Evolutionary conservation across 2,113 vertebrate species (phyloP).

Genomic region (Festucalex cinctus): DNA sequence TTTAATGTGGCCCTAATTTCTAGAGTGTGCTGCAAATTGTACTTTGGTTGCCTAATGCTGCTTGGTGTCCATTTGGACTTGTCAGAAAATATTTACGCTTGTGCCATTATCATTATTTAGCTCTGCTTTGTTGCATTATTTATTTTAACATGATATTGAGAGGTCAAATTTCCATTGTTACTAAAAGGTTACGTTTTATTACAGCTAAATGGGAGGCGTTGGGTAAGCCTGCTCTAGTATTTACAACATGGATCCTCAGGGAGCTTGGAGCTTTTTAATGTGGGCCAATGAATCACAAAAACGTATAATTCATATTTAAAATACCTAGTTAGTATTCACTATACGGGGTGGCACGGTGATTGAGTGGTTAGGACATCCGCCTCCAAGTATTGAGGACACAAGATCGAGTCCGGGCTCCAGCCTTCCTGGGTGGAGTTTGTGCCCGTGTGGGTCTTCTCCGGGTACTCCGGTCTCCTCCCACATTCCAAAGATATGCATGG

Average conservation of each 20-base stretch:
- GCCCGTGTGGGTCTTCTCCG: too few relatives aligned
- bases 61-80: background rate
- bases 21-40: background rate
- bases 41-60: background rate
- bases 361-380: too few relatives aligned
- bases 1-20: background rate
- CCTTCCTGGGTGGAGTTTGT: too few relatives aligned
- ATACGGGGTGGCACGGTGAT: too few relatives aligned
- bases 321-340: too few relatives aligned
- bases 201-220: background rate
- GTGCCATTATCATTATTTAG: slow-evolving; percentile 1
- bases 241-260: background rate
- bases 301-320: too few relatives aligned
- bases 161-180: background rate
- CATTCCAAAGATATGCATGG: too few relatives aligned
- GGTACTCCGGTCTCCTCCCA: too few relatives aligned
- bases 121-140: slow-evolving; percentile 4
- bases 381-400: too few relatives aligned
- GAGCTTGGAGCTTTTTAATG: background rate
- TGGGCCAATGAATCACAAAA: too few relatives aligned
- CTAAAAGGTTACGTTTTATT: background rate
- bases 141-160: background rate
- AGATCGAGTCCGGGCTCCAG: too few relatives aligned
- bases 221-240: background rate
- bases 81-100: background rate